Percentiles rank a stretch among this genome's conserved stretches.
Conservation (phyloP, 1,140 invertebrate genomes). For the Melipona quadrifasciata region DNA sequence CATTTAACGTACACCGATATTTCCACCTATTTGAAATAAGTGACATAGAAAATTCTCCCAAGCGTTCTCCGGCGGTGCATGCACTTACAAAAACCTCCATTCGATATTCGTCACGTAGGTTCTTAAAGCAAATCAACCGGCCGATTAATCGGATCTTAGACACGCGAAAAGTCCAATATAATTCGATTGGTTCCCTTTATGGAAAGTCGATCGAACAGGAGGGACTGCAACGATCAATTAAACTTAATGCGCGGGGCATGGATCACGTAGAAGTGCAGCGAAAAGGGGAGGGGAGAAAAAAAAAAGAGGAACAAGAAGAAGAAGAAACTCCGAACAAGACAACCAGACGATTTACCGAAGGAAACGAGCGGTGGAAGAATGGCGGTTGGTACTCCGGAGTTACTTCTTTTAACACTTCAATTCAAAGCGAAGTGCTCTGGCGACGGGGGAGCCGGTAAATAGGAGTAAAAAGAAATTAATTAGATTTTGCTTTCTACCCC, state of each 20-base stretch:
- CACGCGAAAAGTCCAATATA: not conserved
- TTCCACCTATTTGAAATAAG: no score
- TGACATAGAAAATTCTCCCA: no score
- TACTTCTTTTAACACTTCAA: slow-evolving; percentile 27
- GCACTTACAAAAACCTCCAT: no score
- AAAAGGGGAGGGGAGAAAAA: not conserved
- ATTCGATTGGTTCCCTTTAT: not conserved
- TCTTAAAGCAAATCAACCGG: no score
- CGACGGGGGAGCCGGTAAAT: not conserved
- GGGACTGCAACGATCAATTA: slow-evolving; percentile 9
- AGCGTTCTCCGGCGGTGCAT: no score
- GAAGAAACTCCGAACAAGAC: not conserved
- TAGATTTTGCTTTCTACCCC: slow-evolving; percentile 21
- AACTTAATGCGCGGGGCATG: not conserved
- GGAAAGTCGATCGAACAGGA: not conserved
- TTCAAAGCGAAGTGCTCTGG: slow-evolving; percentile 13
- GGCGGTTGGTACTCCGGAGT: not conserved
- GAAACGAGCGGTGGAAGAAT: slow-evolving; percentile 1
- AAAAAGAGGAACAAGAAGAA: not conserved
- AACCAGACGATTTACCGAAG: not conserved
- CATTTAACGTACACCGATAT: no score
- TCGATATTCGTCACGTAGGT: not conserved
- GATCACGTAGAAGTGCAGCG: not conserved
- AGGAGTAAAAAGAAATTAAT: slow-evolving; percentile 28
- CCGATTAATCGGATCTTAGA: not conserved